phyloP scores from a whole-genome alignment of 2,113 vertebrate genomes.

The Ornithorhynchus anatinus region DNA sequence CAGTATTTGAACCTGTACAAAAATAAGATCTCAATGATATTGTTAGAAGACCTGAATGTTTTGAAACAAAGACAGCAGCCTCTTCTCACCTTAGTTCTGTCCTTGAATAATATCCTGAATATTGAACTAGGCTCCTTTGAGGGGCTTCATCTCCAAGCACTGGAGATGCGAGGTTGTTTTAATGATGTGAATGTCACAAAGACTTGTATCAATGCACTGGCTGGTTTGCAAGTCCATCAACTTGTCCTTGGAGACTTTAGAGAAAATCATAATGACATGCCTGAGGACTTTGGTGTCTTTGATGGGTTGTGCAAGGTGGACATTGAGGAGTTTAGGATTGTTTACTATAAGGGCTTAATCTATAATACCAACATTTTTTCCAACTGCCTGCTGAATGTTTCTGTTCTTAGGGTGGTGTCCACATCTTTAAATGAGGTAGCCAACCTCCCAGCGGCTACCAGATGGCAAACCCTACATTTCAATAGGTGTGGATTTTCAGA shows the following conservation, averaged over 20 bases:
- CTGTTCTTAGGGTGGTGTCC: slow-evolving; percentile 62
- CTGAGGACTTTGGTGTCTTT: slow-evolving; percentile 28
- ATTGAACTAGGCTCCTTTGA: slow-evolving; percentile 68
- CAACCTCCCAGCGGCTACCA: slow-evolving; percentile 3
- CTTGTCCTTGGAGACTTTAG: slow-evolving; percentile 69
- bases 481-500: background rate
- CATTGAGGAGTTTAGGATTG: slow-evolving; percentile 67
- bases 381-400: slow-evolving; percentile 63
- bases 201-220: slow-evolving; percentile 61
- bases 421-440: rapidly evolving
- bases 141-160: slow-evolving; percentile 53
- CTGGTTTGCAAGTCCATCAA: slow-evolving; percentile 62
- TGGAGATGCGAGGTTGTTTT: slow-evolving; percentile 71
- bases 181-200: slow-evolving; percentile 44
- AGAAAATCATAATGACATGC: rapidly evolving
- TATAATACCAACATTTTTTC: slow-evolving; percentile 15
- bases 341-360: rapidly evolving
- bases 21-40: slow-evolving; percentile 68
- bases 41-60: slow-evolving; percentile 54
- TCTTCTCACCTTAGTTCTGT: slow-evolving; percentile 75
- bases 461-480: slow-evolving; percentile 61
- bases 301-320: slow-evolving; percentile 66
- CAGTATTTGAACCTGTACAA: slow-evolving; percentile 59
- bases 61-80: slow-evolving; percentile 32
- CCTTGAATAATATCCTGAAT: slow-evolving; percentile 68